Evolutionary conservation across 1,140 invertebrate genomes (phyloP).

Genomic region (Lasioglossum albipes): DNA sequence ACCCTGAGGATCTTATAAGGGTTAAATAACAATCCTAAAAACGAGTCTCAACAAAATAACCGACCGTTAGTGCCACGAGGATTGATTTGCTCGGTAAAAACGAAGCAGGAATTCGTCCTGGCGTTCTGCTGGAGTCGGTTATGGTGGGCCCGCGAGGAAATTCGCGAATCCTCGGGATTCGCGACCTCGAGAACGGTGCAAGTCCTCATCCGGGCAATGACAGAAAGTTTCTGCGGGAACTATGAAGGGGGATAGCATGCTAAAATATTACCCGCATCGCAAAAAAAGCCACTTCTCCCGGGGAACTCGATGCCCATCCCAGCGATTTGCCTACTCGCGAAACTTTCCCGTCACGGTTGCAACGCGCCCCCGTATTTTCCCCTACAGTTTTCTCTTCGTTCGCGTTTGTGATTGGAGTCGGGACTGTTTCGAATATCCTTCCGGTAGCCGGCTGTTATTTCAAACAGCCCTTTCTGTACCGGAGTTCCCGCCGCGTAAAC

Average conservation of each 20-base stretch:
- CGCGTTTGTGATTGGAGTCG: conserved; percentile 56
- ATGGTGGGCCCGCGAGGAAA: neutral
- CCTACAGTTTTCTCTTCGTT: neutral
- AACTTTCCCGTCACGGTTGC: conserved; percentile 41
- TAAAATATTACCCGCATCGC: conserved; percentile 69
- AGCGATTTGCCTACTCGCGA: conserved; percentile 43
- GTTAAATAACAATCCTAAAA: no score
- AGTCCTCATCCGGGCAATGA: conserved; percentile 44
- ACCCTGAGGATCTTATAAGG: no score
- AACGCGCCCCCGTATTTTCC: neutral
- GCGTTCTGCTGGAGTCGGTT: neutral
- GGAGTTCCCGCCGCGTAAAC: conserved; percentile 51
- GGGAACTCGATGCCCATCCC: conserved; percentile 54
- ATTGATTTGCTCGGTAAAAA: no score
- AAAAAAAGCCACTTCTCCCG: conserved; percentile 62
- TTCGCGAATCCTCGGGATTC: conserved; percentile 4
- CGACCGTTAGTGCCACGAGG: no score
- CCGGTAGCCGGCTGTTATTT: conserved; percentile 60
- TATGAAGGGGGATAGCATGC: conserved; percentile 50
- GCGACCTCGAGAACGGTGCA: neutral
- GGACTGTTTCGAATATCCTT: conserved; percentile 55
- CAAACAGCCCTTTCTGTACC: conserved; percentile 45
- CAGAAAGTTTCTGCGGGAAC: conserved; percentile 63
- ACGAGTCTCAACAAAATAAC: no score
- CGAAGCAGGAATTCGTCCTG: no score